phyloP scores from a whole-genome alignment of 2,797 vertebrate species.

The Chiloscyllium punctatum region DNA sequence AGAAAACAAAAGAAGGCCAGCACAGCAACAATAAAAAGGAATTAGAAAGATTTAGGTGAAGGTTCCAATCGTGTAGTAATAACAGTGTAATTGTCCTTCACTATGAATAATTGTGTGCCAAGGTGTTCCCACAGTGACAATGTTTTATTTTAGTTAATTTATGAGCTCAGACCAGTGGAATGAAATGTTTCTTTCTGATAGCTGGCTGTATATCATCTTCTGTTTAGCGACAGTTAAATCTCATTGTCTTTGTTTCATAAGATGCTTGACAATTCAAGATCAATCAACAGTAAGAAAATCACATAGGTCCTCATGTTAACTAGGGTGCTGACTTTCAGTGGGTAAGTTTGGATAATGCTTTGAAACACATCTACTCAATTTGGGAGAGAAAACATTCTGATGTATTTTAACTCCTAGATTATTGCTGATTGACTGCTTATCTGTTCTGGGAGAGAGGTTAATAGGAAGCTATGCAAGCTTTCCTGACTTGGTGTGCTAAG shows the following conservation, averaged over 20 bases:
- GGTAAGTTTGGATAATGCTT: not conserved
- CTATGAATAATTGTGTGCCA: not conserved
- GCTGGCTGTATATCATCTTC: no score
- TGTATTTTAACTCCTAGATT: not conserved
- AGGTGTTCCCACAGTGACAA: not conserved
- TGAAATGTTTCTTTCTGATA: not conserved
- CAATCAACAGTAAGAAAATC: not conserved
- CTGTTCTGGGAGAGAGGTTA: not conserved
- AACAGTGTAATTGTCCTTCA: not conserved
- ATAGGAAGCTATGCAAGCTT: not conserved
- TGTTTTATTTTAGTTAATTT: not conserved
- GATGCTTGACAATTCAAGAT: not conserved
- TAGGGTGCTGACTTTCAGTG: not conserved
- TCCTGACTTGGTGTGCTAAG: not conserved
- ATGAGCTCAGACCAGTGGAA: not conserved
- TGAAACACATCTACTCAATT: no score
- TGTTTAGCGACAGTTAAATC: not conserved
- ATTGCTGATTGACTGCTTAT: not conserved
- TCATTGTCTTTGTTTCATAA: not conserved
- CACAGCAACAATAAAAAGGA: not conserved
- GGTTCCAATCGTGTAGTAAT: not conserved
- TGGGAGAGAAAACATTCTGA: not conserved
- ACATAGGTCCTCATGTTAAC: not conserved
- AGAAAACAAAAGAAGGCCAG: not conserved
- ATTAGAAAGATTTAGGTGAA: not conserved